Evolutionary conservation across 2,113 vertebrate species (phyloP).

Genomic region (Microcebus griseorufus): DNA sequence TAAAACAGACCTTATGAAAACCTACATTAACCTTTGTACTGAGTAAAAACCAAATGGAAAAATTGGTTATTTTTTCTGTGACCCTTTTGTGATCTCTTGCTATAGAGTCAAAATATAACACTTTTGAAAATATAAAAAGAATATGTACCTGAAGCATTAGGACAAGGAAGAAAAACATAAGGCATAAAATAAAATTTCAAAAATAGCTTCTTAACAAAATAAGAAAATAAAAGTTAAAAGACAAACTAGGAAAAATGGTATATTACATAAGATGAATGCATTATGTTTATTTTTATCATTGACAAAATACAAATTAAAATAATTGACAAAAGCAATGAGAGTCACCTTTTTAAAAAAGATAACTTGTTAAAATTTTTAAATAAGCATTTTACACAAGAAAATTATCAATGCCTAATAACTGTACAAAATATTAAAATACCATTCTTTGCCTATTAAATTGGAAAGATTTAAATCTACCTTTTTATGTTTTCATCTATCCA

Average conservation of each 20-base stretch:
- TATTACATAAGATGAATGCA: not conserved
- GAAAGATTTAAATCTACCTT: not conserved
- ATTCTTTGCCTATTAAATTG: not conserved
- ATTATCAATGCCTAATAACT: not conserved
- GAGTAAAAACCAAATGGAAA: conserved; percentile 2
- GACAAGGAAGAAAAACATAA: not conserved
- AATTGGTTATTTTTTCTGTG: conserved; percentile 22
- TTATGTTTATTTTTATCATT: not conserved
- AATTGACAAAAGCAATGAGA: not conserved
- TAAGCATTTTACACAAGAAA: not conserved
- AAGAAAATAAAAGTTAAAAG: not conserved
- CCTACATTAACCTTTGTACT: conserved; percentile 6
- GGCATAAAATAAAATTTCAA: not conserved
- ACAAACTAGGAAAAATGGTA: not conserved
- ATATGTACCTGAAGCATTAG: not conserved
- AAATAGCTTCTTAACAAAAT: not conserved
- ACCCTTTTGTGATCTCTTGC: not conserved
- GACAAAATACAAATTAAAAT: not conserved
- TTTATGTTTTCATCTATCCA: not conserved
- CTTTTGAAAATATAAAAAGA: not conserved
- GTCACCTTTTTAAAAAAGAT: not conserved
- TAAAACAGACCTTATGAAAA: conserved; percentile 7
- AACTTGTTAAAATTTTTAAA: not conserved
- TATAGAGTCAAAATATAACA: not conserved
- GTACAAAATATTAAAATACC: not conserved